Evolutionary conservation across 2,797 vertebrate genomes (phyloP).

Genomic region (Tokudaia tokunoshimensis): DNA sequence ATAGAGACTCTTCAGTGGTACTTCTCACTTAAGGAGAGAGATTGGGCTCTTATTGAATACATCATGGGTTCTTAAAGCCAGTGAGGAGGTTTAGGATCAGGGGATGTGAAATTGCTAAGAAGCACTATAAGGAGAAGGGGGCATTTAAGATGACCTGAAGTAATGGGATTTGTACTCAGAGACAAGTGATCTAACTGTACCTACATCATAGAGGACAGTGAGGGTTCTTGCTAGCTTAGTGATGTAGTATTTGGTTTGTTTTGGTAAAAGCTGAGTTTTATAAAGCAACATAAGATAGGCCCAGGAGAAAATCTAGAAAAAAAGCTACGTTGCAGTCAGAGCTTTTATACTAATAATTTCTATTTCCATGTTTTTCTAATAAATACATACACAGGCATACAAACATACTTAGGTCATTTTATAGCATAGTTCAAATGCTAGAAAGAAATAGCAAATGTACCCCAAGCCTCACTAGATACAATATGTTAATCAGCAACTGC

Average conservation of each 20-base stretch:
- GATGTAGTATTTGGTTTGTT: background rate
- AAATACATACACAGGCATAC: background rate
- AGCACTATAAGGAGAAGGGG: background rate
- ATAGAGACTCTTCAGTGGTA: background rate
- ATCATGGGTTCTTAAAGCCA: background rate
- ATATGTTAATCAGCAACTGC: background rate
- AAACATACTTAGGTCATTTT: background rate
- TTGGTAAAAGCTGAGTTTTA: background rate
- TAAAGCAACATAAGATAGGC: background rate
- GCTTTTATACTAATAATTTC: constrained; percentile 36
- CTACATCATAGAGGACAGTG: background rate
- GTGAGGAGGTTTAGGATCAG: background rate
- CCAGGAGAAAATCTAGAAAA: background rate
- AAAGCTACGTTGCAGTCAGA: background rate
- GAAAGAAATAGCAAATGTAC: background rate
- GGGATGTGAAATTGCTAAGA: background rate
- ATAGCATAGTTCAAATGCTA: constrained; percentile 28
- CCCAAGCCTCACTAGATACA: background rate
- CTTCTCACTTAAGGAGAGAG: background rate
- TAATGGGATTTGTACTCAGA: background rate
- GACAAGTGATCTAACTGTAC: background rate
- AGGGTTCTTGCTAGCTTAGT: background rate
- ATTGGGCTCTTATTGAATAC: background rate
- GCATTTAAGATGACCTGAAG: background rate
- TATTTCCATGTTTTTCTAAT: background rate